Percentiles rank a stretch among this genome's conserved stretches.
Conservation (phyloP, 2,113 vertebrate species). For the Epinephelus cyanopodus region DNA sequence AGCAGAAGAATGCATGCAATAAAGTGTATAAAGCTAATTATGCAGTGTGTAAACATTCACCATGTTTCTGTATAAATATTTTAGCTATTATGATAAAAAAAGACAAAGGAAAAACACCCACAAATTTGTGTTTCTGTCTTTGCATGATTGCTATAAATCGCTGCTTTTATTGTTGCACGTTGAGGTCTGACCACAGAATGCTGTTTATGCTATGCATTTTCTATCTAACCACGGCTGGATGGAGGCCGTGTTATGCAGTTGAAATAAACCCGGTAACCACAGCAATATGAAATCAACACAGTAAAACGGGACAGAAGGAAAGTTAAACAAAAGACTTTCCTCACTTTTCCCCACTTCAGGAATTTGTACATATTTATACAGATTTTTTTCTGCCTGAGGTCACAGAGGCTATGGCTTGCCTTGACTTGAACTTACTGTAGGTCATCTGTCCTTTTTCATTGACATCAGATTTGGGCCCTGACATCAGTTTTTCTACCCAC, state of each 20-base stretch:
- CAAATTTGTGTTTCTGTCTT: background rate
- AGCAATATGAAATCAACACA: slow-evolving; percentile 20
- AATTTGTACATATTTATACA: background rate
- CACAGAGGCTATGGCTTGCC: background rate
- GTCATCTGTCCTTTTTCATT: background rate
- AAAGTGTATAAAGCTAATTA: background rate
- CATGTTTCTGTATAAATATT: slow-evolving; percentile 10
- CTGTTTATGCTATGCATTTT: slow-evolving; percentile 12
- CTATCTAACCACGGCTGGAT: slow-evolving; percentile 2
- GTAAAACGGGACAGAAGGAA: slow-evolving; percentile 12
- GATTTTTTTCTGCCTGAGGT: background rate
- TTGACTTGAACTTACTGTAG: background rate
- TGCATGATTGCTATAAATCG: background rate
- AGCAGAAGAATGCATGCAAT: slow-evolving; percentile 21
- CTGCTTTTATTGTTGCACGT: slow-evolving; percentile 18
- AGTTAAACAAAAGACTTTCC: background rate
- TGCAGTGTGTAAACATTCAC: background rate
- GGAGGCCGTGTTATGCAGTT: slow-evolving; percentile 1
- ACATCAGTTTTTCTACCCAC: background rate
- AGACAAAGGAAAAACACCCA: slow-evolving; percentile 1
- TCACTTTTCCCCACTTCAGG: background rate
- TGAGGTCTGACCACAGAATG: background rate
- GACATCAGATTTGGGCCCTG: background rate
- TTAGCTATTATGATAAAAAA: background rate
- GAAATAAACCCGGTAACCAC: slow-evolving; percentile 19